These are phyloP conservation scores for Telenomus remus DNA, from an alignment of 1,140 invertebrate species.

Conservation along the genomic window DNA sequence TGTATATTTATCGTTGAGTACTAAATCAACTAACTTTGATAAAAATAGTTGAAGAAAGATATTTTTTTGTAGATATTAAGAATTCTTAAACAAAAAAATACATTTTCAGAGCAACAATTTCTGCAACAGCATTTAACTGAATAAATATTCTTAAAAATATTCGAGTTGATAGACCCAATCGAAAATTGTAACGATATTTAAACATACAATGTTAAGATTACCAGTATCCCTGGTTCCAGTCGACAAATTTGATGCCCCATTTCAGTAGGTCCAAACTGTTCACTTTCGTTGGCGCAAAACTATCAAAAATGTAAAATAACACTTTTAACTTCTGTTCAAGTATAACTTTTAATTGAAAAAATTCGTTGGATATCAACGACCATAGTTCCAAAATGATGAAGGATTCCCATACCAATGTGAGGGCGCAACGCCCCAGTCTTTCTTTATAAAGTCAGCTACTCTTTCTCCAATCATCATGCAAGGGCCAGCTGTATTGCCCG, in stretches of 20 bases:
- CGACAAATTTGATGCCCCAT: conserved; percentile 69
- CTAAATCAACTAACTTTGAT: too few relatives aligned
- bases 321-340: not conserved
- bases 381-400: conserved; percentile 51
- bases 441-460: conserved; percentile 73
- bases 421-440: conserved; percentile 66
- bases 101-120: too few relatives aligned
- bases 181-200: too few relatives aligned
- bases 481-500: conserved; percentile 75
- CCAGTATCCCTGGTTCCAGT: conserved; percentile 64
- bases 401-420: conserved; percentile 65
- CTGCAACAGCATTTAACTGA: too few relatives aligned
- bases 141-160: too few relatives aligned
- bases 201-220: conserved; percentile 17
- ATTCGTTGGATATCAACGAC: conserved; percentile 15
- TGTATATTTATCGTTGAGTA: too few relatives aligned
- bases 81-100: too few relatives aligned
- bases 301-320: conserved; percentile 42
- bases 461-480: conserved; percentile 79
- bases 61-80: too few relatives aligned
- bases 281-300: conserved; percentile 59
- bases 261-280: conserved; percentile 66
- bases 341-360: not conserved
- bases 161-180: too few relatives aligned
- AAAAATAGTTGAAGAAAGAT: too few relatives aligned